These are phyloP conservation scores for Tetraneura akinire DNA, from an alignment of 1,140 invertebrate species.

Conservation along the genomic window DNA sequence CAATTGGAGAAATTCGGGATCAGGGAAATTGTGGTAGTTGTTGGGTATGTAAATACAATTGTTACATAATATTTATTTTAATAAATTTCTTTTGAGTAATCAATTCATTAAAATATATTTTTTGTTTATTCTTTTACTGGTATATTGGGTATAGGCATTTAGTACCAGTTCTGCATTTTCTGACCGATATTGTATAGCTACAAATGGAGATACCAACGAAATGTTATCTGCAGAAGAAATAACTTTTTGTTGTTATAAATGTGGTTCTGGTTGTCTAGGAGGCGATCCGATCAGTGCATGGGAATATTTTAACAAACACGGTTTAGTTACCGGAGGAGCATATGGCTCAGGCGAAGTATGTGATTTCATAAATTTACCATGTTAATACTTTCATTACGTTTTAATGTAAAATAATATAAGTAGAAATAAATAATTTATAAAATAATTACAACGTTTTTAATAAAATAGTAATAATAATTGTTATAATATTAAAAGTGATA, in stretches of 20 bases:
- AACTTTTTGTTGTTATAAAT: slow-evolving; percentile 65
- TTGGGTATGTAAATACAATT: slow-evolving; percentile 63
- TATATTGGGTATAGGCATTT: too few species aligned
- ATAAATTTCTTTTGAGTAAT: not conserved
- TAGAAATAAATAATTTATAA: too few species aligned
- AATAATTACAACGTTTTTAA: too few species aligned
- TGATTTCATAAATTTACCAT: too few species aligned
- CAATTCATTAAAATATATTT: slow-evolving; percentile 56
- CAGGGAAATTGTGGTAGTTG: too few species aligned
- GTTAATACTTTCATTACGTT: too few species aligned
- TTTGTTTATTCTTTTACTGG: too few species aligned
- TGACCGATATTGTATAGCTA: too few species aligned
- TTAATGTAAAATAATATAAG: too few species aligned
- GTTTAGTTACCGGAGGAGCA: slow-evolving; percentile 67
- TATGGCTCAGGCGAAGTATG: slow-evolving; percentile 61
- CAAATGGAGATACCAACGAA: slow-evolving; percentile 61
- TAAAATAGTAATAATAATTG: too few species aligned
- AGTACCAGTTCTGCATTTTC: slow-evolving; percentile 63
- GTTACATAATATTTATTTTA: not conserved
- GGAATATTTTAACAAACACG: slow-evolving; percentile 62
- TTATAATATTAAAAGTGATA: too few species aligned
- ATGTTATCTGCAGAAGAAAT: slow-evolving; percentile 69
- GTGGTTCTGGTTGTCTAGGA: slow-evolving; percentile 70
- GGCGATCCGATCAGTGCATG: slow-evolving; percentile 67
- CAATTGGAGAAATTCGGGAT: slow-evolving; percentile 74